These are phyloP conservation scores for Gopherus flavomarginatus DNA, from an alignment of 2,113 vertebrate species.

Conservation along the genomic window DNA sequence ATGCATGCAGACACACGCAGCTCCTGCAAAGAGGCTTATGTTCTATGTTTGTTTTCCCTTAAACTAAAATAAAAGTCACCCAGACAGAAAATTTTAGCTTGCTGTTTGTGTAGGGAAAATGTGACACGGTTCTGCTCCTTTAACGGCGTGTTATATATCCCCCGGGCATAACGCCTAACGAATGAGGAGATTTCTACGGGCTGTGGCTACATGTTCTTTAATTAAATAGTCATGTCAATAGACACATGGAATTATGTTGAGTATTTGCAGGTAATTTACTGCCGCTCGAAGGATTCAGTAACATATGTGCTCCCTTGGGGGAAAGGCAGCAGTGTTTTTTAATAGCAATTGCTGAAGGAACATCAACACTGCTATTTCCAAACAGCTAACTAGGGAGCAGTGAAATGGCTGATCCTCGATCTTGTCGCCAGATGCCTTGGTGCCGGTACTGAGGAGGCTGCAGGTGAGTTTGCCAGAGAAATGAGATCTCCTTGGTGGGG, in stretches of 20 bases:
- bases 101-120: not conserved
- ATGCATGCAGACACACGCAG: fast-evolving
- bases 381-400: not conserved
- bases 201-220: not conserved
- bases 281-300: fast-evolving
- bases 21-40: not conserved
- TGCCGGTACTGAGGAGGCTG: fast-evolving
- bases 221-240: not conserved
- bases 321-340: not conserved
- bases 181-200: not conserved
- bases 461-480: not conserved
- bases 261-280: not conserved
- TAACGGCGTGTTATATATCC: not conserved
- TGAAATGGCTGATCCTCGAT: fast-evolving
- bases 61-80: constrained; percentile 13
- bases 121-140: not conserved
- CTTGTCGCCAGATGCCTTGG: fast-evolving
- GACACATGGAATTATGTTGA: not conserved
- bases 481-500: not conserved
- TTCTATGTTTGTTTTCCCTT: not conserved
- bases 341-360: not conserved
- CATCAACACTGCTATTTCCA: fast-evolving
- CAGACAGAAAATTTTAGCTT: not conserved
- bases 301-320: not conserved
- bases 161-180: not conserved